Percentiles rank a stretch among this genome's conserved stretches.
Evolutionary conservation across 2,888 invertebrate genomes (phyloP).

Genomic region (Melinaea menophilus): DNA sequence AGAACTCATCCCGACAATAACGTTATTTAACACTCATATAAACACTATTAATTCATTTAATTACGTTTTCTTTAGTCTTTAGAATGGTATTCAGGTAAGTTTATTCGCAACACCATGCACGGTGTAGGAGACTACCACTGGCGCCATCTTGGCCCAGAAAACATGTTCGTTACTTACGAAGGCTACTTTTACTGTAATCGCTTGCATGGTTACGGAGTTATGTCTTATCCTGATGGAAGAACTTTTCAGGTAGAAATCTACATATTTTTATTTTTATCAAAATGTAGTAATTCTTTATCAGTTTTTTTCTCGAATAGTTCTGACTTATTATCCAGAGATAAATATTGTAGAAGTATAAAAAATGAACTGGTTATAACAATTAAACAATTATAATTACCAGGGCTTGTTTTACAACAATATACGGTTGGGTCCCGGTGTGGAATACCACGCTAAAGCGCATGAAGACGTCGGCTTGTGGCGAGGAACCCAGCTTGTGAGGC

Average conservation of each 20-base stretch:
- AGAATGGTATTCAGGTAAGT: constrained; percentile 65
- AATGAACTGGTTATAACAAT: constrained; percentile 10
- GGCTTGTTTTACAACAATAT: constrained; percentile 71
- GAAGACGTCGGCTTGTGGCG: constrained; percentile 79
- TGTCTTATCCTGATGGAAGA: constrained; percentile 70
- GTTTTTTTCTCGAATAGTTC: not conserved
- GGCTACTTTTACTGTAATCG: constrained; percentile 72
- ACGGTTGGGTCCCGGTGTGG: constrained; percentile 78
- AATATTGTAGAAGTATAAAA: too few species aligned
- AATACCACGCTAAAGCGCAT: constrained; percentile 54
- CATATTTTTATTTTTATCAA: not conserved
- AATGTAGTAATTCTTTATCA: not conserved
- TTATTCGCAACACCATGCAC: constrained; percentile 69
- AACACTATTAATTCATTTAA: not conserved
- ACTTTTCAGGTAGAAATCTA: constrained; percentile 52
- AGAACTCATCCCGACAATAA: not conserved
- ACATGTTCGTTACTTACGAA: constrained; percentile 57
- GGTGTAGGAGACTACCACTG: constrained; percentile 69
- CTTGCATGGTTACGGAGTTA: constrained; percentile 74
- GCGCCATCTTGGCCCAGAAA: constrained; percentile 45
- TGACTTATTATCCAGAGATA: too few species aligned
- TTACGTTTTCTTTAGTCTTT: constrained; percentile 46
- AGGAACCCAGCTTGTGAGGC: constrained; percentile 62
- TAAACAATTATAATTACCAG: constrained; percentile 38
- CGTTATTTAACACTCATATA: not conserved